These are phyloP conservation scores for Mionectes macconnelli DNA, from an alignment of 2,113 vertebrate species.

Conservation along the genomic window DNA sequence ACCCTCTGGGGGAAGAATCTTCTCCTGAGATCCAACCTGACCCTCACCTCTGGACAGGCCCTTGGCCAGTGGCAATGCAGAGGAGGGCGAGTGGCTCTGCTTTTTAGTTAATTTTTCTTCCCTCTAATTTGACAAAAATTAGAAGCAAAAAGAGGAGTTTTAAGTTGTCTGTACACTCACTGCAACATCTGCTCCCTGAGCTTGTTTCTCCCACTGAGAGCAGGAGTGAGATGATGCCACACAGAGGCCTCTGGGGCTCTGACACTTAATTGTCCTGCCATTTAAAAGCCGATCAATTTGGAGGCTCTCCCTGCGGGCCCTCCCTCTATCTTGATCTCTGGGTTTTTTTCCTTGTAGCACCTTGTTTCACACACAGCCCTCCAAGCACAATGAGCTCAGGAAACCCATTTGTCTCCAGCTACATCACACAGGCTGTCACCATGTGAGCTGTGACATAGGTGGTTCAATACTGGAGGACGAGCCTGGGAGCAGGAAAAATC, in stretches of 20 bases:
- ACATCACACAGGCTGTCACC: not conserved
- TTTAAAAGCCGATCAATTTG: not conserved
- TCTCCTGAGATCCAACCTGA: fast-evolving
- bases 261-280: not conserved
- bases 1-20: not conserved
- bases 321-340: not conserved
- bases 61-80: fast-evolving
- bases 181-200: not conserved
- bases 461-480: fast-evolving
- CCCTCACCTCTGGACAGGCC: not conserved
- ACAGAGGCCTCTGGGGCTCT: not conserved
- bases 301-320: not conserved
- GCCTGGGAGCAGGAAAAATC: not conserved
- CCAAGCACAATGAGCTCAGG: not conserved
- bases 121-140: not conserved
- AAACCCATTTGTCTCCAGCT: not conserved
- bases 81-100: not conserved
- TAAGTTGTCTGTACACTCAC: not conserved
- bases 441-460: not conserved
- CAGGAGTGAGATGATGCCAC: not conserved
- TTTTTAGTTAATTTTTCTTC: not conserved
- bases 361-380: not conserved
- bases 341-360: not conserved
- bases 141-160: not conserved
- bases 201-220: not conserved